Percentiles rank a stretch among this genome's conserved stretches.
Conservation (phyloP, 2,113 vertebrate species). For the Oceanodroma tethys region DNA sequence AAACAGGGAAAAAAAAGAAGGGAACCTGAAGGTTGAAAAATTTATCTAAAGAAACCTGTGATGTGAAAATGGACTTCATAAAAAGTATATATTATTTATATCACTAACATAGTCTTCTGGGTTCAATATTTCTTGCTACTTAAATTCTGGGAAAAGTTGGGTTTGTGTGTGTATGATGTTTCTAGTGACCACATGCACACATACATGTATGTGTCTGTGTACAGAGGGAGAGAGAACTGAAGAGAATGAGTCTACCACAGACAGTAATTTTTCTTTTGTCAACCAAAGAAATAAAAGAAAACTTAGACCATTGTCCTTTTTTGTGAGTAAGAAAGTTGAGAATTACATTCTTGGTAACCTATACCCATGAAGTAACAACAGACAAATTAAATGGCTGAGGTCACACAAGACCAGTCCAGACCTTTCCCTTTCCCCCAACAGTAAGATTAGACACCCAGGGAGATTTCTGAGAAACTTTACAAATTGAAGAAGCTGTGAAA, state of each 20-base stretch:
- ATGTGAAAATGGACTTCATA: slow-evolving; percentile 39
- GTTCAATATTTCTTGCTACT: not conserved
- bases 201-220: not conserved
- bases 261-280: not conserved
- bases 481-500: not conserved
- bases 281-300: slow-evolving; percentile 26
- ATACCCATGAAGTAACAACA: slow-evolving; percentile 36
- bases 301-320: not conserved
- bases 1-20: not conserved
- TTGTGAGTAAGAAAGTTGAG: not conserved
- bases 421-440: not conserved
- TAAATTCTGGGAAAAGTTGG: not conserved
- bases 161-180: not conserved
- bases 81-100: slow-evolving; percentile 24
- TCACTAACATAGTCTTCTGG: not conserved
- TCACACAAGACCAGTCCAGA: slow-evolving; percentile 24
- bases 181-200: not conserved
- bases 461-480: not conserved
- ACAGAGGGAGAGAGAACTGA: not conserved
- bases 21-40: slow-evolving; percentile 22
- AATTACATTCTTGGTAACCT: slow-evolving; percentile 23
- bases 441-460: not conserved
- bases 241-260: not conserved
- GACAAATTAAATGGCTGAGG: slow-evolving; percentile 49
- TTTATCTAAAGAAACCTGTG: slow-evolving; percentile 28